These are phyloP conservation scores for Mixornis gularis DNA, from an alignment of 2,113 vertebrate species.

Conservation along the genomic window DNA sequence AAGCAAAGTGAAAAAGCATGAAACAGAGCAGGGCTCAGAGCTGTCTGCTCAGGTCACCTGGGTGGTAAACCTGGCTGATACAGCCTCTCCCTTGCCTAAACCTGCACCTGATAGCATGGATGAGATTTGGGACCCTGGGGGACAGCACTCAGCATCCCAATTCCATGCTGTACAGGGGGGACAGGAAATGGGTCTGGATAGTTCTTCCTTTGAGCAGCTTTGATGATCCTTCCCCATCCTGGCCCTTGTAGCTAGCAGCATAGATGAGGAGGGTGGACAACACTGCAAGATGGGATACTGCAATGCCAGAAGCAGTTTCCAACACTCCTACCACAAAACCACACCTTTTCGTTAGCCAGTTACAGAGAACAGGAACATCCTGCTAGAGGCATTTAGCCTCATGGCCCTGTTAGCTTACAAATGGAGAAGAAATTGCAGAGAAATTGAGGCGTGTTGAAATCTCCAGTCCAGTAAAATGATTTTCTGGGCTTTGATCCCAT, in stretches of 20 bases:
- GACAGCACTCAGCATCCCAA: not conserved
- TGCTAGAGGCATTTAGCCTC: not conserved
- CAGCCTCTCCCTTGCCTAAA: not conserved
- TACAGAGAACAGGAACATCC: not conserved
- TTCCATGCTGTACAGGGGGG: not conserved
- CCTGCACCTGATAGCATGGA: not conserved
- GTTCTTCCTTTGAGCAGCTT: not conserved
- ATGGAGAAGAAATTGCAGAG: not conserved
- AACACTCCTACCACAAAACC: not conserved
- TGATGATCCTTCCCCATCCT: not conserved
- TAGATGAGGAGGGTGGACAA: not conserved
- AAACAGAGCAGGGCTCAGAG: not conserved
- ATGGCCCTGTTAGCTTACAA: not conserved
- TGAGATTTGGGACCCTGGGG: not conserved
- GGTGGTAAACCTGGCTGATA: not conserved
- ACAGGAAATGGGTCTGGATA: not conserved
- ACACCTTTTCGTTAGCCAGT: not conserved
- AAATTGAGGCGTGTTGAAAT: not conserved
- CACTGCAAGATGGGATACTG: not conserved
- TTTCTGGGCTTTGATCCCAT: constrained; percentile 15
- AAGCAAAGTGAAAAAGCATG: not conserved
- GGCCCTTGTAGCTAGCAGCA: not conserved
- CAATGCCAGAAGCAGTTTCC: not conserved
- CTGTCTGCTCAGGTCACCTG: not conserved
- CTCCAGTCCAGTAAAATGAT: not conserved